phyloP scores from a whole-genome alignment of 2,888 invertebrate genomes.

The Ceramica pisi region DNA sequence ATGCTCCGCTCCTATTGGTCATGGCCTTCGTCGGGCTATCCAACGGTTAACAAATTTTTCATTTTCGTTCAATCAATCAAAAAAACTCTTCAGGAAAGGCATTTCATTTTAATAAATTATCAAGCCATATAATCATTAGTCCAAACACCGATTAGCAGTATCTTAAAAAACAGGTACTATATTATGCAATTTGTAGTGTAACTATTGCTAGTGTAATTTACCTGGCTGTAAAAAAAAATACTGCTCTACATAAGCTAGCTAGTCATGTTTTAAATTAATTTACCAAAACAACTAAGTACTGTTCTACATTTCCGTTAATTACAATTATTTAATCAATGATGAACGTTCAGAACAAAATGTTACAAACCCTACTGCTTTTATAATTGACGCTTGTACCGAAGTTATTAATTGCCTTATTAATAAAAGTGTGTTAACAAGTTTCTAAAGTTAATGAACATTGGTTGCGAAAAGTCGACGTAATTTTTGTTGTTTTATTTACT shows the following conservation, averaged over 20 bases:
- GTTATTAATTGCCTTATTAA: conserved; percentile 28
- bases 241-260: background rate
- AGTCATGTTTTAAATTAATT: background rate
- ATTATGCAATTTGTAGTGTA: background rate
- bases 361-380: conserved; percentile 18
- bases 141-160: no score
- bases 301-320: background rate
- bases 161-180: no score
- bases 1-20: background rate
- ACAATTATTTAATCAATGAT: conserved; percentile 25
- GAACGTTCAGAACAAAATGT: conserved; percentile 25
- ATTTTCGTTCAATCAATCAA: no score
- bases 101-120: no score
- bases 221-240: conserved; percentile 2
- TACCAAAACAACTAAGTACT: background rate
- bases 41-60: no score
- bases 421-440: conserved; percentile 4
- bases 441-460: background rate
- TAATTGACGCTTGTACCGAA: conserved; percentile 21
- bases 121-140: no score
- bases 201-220: conserved; percentile 3
- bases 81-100: no score
- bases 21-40: no score
- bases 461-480: background rate
- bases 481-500: background rate